phyloP scores from a whole-genome alignment of 2,888 invertebrate genomes.

The Steinernema hermaphroditum region DNA sequence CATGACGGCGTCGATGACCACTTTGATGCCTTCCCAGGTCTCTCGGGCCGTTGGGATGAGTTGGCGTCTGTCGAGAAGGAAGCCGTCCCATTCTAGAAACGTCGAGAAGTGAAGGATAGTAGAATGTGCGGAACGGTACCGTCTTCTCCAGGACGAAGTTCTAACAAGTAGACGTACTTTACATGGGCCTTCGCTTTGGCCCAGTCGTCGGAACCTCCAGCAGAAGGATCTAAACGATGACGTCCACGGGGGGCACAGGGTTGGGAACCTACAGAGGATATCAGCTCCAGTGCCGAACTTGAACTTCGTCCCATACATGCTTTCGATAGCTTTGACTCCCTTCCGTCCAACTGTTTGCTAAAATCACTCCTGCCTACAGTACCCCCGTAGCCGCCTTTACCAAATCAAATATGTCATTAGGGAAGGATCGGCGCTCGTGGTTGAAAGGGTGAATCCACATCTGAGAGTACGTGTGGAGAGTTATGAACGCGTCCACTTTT shows the following conservation, averaged over 20 bases:
- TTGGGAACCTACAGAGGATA: slow-evolving; percentile 52
- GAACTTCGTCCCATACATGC: slow-evolving; percentile 63
- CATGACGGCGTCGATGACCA: slow-evolving; percentile 60
- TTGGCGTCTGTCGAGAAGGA: slow-evolving; percentile 63
- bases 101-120: too few species aligned
- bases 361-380: slow-evolving; percentile 29
- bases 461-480: slow-evolving; percentile 66
- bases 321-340: slow-evolving; percentile 61
- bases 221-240: slow-evolving; percentile 56
- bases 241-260: neutral
- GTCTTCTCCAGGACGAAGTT: slow-evolving; percentile 64
- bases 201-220: slow-evolving; percentile 67
- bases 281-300: slow-evolving; percentile 65
- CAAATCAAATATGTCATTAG: slow-evolving; percentile 63
- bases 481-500: slow-evolving; percentile 64
- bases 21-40: slow-evolving; percentile 65
- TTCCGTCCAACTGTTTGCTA: slow-evolving; percentile 57
- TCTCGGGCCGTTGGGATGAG: slow-evolving; percentile 65
- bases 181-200: slow-evolving; percentile 63
- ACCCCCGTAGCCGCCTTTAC: too few species aligned
- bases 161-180: slow-evolving; percentile 65
- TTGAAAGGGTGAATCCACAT: slow-evolving; percentile 64
- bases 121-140: too few species aligned
- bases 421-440: slow-evolving; percentile 55
- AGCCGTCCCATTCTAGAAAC: slow-evolving; percentile 64